phyloP scores from a whole-genome alignment of 2,113 vertebrate species.

The Asarcornis scutulata region DNA sequence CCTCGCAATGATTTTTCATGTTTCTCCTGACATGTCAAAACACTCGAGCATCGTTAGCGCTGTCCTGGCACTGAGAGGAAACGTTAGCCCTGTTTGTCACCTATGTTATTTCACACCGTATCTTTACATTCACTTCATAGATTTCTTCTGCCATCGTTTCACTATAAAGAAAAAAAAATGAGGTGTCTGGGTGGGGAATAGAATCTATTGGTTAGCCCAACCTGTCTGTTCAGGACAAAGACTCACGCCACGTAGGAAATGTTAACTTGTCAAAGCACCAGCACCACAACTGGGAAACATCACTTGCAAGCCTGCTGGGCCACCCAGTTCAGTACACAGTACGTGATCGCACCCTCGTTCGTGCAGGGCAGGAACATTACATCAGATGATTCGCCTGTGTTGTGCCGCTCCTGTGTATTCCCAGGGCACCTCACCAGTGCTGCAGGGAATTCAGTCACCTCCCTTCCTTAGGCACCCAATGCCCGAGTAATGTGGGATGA shows the following conservation, averaged over 20 bases:
- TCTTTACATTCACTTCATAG: neutral
- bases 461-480: neutral
- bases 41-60: neutral
- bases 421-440: neutral
- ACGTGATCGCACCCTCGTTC: neutral
- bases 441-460: neutral
- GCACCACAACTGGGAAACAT: neutral
- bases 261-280: neutral
- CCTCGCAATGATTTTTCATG: neutral
- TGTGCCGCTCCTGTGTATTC: too few relatives aligned
- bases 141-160: neutral
- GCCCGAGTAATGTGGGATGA: neutral
- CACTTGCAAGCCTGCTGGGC: neutral
- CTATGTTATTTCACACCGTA: neutral
- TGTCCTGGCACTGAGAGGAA: neutral
- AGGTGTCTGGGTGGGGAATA: accelerated
- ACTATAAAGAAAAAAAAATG: neutral
- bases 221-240: neutral
- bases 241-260: neutral
- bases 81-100: neutral
- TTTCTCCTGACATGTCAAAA: neutral
- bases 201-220: neutral
- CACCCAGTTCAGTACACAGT: neutral
- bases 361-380: neutral
- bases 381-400: neutral